phyloP scores from a whole-genome alignment of 2,797 vertebrate genomes.

The Falco peregrinus region DNA sequence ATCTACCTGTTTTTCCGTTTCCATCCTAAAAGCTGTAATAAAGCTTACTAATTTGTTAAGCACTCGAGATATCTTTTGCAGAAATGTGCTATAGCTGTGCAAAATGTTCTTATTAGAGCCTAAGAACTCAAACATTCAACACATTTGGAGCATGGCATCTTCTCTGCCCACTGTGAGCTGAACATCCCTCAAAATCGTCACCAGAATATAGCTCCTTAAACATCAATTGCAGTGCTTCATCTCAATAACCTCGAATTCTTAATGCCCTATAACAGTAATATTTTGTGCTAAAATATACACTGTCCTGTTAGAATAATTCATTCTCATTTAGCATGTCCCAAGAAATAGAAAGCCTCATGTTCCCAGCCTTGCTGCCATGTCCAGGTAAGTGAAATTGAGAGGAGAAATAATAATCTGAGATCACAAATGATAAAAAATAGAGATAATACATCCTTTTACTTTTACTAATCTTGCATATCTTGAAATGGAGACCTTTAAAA shows the following conservation, averaged over 20 bases:
- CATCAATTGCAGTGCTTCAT: not conserved
- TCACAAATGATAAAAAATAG: not conserved
- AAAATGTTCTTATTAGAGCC: not conserved
- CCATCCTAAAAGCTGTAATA: not conserved
- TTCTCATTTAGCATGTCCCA: not conserved
- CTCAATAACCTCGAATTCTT: not conserved
- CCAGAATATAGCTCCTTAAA: not conserved
- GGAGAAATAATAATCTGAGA: not conserved
- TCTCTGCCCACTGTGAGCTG: not conserved
- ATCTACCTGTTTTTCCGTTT: not conserved
- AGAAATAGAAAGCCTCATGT: not conserved
- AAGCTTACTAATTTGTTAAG: not conserved
- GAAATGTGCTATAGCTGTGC: not conserved
- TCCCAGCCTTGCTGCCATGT: not conserved
- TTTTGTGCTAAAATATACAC: not conserved
- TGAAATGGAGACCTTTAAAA: constrained; percentile 17
- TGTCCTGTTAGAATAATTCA: not conserved
- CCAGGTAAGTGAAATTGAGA: not conserved
- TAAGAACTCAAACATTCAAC: not conserved
- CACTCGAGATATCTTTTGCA: not conserved
- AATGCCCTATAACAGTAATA: not conserved
- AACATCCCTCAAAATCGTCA: not conserved
- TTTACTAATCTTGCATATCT: not conserved
- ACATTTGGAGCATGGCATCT: not conserved
- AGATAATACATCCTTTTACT: not conserved